Percentiles rank a stretch among this genome's conserved stretches.
Evolutionary conservation across 1,140 invertebrate species (phyloP).

Genomic region (Hydropsyche tenuis): DNA sequence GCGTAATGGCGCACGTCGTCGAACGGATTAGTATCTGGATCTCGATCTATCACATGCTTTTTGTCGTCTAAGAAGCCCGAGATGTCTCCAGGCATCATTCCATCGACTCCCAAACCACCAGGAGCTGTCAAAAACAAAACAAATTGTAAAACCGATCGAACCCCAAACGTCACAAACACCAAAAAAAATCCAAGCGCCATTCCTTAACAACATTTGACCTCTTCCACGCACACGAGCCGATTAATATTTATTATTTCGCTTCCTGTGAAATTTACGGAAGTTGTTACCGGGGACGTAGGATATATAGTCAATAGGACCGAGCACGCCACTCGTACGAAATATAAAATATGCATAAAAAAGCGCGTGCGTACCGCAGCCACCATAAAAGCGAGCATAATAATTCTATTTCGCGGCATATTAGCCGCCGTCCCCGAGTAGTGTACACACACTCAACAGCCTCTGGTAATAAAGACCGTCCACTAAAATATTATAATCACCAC

Average conservation of each 20-base stretch:
- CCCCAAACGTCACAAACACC: not conserved
- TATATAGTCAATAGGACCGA: slow-evolving; percentile 11
- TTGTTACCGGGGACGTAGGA: slow-evolving; percentile 15
- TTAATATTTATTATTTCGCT: slow-evolving; percentile 26
- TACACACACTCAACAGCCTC: too few species aligned
- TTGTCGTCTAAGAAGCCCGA: slow-evolving; percentile 90
- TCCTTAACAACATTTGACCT: not conserved
- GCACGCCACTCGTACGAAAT: slow-evolving; percentile 4
- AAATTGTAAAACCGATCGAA: slow-evolving; percentile 29
- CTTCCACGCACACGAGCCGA: not conserved
- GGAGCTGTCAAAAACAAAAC: slow-evolving; percentile 34
- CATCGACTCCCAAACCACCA: slow-evolving; percentile 46
- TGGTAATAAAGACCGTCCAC: too few species aligned
- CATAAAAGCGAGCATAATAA: not conserved
- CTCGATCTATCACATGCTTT: slow-evolving; percentile 87
- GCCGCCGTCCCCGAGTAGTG: too few species aligned
- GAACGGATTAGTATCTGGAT: slow-evolving; percentile 87
- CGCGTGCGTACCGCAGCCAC: not conserved
- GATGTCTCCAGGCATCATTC: slow-evolving; percentile 77
- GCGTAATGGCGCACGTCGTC: slow-evolving; percentile 96
- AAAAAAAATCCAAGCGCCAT: too few species aligned
- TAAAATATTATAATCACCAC: too few species aligned
- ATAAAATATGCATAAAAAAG: not conserved
- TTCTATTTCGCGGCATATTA: slow-evolving; percentile 6
- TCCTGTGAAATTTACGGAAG: slow-evolving; percentile 30